Conservation (phyloP, 1,140 invertebrate genomes). For the Pachypeltis micranthus region DNA sequence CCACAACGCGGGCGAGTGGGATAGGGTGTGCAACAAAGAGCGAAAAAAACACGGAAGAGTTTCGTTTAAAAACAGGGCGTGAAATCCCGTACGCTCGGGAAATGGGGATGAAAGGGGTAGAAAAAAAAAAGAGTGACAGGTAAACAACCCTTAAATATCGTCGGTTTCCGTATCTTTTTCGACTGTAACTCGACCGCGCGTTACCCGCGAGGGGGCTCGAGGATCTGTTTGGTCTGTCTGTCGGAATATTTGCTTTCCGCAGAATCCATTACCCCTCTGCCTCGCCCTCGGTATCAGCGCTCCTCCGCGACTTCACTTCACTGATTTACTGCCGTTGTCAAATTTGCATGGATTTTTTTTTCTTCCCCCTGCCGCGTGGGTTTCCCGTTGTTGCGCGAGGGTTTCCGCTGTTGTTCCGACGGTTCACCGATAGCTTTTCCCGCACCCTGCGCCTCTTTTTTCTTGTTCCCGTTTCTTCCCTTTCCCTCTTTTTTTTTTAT, state of each 20-base stretch:
- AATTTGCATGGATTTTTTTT: not conserved
- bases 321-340: not conserved
- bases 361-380: too few species aligned
- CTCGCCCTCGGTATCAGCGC: too few species aligned
- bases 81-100: too few species aligned
- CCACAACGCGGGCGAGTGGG: too few species aligned
- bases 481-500: not conserved
- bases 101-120: too few species aligned
- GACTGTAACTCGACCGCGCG: too few species aligned
- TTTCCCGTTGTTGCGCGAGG: too few species aligned
- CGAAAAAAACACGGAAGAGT: too few species aligned
- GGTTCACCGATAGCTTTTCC: not conserved
- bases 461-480: not conserved
- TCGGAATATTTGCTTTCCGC: not conserved
- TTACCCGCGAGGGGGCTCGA: too few species aligned
- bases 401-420: too few species aligned
- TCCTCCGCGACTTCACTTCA: not conserved
- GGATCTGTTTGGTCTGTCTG: not conserved
- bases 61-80: too few species aligned
- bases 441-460: not conserved
- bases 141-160: constrained; percentile 2
- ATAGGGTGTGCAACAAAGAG: too few species aligned
- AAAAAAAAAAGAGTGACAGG: not conserved
- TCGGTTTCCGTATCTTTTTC: not conserved
- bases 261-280: not conserved